Base-by-base conservation (phyloP, 2,888 invertebrate genomes). In the Encarsia formosa region DNA sequence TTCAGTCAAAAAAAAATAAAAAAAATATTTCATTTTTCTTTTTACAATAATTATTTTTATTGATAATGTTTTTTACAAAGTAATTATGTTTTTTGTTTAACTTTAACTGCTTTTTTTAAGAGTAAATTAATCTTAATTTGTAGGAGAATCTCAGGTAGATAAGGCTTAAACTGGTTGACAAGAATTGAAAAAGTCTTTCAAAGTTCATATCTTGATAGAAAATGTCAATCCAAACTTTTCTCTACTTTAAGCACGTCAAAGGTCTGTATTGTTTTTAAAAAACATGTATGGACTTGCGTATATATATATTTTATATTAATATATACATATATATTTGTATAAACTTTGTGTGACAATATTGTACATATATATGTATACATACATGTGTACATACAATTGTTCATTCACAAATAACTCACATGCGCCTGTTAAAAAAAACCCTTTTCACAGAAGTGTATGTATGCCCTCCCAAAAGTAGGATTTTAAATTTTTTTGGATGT, bases 371-470 rank as follows among this genome's bases (percentile, higher is more conserved):
- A 56, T 56, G 50, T 32, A 60, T 62, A 63, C 63, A 67, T 64
- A 67, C 63, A 63, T 65, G 65, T 66, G 64, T 62, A 67, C 65
- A 62, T 67, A 68, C 63, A 67, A 66, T 65, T 65, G 61, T 65
- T 62, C 64, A 65, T 67, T 65, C 65, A 69, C 65, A 69, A 68
- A 67, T 64, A 67, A 64, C 61, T 63, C 65, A 63, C 69, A 70
- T 71, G 67, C 68, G 64, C 63, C 64, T 67, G 63, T 65, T 5
- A 40, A 65, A 53, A 58, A 61, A 58, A 64, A 65, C 58, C 55
- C 52, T 55, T 60, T 57, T 56, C 59, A 62, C 57, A 63, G 58
- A 50, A 55, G 42, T 42, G 52, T 58, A 59, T 64, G 60, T 62
- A 45, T 59, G 59, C 44, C 64, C 63, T 63, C 62, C 65, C 66